Conservation (phyloP, 1,140 invertebrate genomes). For the Drosophila miranda region DNA sequence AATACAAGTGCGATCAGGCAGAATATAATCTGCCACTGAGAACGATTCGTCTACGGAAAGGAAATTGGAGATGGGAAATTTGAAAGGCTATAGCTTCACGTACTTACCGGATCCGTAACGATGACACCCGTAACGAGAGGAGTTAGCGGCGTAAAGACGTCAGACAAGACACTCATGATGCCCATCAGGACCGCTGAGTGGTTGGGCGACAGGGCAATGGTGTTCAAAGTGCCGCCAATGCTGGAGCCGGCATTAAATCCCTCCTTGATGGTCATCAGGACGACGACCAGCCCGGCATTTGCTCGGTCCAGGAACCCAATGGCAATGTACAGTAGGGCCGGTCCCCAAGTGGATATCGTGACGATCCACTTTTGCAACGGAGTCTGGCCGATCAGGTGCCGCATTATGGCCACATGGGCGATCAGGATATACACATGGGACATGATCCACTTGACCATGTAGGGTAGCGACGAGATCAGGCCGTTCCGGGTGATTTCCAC, state of each 20-base stretch:
- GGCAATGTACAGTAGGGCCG: slow-evolving; percentile 85
- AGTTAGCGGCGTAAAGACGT: slow-evolving; percentile 87
- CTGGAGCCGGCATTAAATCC: slow-evolving; percentile 89
- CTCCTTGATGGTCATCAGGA: slow-evolving; percentile 87
- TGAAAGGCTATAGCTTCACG: background rate
- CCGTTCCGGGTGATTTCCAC: slow-evolving; percentile 90
- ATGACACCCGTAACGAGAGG: slow-evolving; percentile 86
- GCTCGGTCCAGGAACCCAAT: slow-evolving; percentile 84
- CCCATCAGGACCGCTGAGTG: slow-evolving; percentile 87
- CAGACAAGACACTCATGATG: slow-evolving; percentile 88
- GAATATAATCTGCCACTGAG: slow-evolving; percentile 90
- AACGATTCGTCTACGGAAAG: slow-evolving; percentile 82
- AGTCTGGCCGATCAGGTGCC: slow-evolving; percentile 55
- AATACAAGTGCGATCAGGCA: slow-evolving; percentile 88
- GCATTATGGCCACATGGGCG: slow-evolving; percentile 51
- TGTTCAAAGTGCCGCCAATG: slow-evolving; percentile 87
- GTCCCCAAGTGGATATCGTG: slow-evolving; percentile 84
- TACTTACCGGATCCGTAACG: slow-evolving; percentile 85
- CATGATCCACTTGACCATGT: slow-evolving; percentile 87
- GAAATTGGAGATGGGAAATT: background rate
- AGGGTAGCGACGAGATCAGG: slow-evolving; percentile 89
- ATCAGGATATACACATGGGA: slow-evolving; percentile 84
- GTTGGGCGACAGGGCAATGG: slow-evolving; percentile 90
- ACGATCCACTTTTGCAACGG: slow-evolving; percentile 87
- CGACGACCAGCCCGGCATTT: slow-evolving; percentile 83